Evolutionary conservation across 1,140 invertebrate genomes (phyloP).

Genomic region (Macrobrachium nipponense): DNA sequence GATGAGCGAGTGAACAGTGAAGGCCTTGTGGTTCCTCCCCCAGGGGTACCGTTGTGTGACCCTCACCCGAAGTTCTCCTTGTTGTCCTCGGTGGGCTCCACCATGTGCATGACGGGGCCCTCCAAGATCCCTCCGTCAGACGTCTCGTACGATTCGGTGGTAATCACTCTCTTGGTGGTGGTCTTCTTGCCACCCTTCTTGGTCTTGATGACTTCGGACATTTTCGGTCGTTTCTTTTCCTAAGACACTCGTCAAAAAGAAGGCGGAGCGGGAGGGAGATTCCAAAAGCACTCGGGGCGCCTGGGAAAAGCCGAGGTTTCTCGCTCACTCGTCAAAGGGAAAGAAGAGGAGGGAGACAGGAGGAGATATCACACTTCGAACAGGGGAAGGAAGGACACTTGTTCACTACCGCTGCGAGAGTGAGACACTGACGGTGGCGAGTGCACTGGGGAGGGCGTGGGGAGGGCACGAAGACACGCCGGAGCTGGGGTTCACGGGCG

Average conservation of each 20-base stretch:
- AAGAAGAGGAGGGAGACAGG: too few species aligned
- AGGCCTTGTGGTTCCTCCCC: neutral
- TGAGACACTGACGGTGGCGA: too few species aligned
- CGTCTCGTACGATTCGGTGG: neutral
- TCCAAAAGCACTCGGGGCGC: too few species aligned
- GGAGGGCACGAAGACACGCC: neutral
- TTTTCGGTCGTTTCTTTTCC: neutral
- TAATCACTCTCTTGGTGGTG: conserved; percentile 14
- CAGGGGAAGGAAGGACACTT: too few species aligned
- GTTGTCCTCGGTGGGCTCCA: conserved; percentile 5
- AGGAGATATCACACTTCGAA: too few species aligned
- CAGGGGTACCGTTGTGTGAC: neutral
- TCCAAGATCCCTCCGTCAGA: neutral
- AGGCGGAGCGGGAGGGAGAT: too few species aligned
- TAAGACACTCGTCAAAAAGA: too few species aligned
- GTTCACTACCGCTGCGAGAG: too few species aligned
- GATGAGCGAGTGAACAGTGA: neutral
- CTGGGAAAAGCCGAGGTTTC: too few species aligned
- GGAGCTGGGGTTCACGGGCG: conserved; percentile 1
- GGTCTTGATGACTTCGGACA: conserved; percentile 1
- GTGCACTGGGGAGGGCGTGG: neutral
- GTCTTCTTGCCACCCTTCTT: conserved; percentile 12
- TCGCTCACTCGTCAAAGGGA: too few species aligned
- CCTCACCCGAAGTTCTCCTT: conserved; percentile 17
- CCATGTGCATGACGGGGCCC: conserved; percentile 3